Evolutionary conservation across 2,113 vertebrate species (phyloP).

Genomic region (Excalfactoria chinensis): DNA sequence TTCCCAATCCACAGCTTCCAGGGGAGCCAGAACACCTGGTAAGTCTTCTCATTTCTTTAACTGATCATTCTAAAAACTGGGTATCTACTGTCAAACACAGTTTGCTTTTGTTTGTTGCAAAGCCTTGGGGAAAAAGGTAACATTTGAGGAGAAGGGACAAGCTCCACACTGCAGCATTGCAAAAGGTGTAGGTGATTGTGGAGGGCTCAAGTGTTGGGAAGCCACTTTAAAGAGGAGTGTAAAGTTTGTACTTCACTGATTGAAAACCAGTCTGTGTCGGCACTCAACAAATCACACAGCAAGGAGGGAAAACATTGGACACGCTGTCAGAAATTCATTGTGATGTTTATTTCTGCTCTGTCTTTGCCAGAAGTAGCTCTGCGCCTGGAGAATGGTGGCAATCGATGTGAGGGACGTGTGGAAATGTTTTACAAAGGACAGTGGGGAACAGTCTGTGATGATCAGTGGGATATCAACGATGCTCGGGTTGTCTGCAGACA

Average conservation of each 20-base stretch:
- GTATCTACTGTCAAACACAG: background rate
- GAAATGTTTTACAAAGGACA: constrained; percentile 39
- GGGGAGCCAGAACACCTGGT: background rate
- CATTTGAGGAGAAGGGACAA: background rate
- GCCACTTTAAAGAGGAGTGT: background rate
- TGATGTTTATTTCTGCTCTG: background rate
- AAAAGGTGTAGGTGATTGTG: background rate
- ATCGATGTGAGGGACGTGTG: background rate
- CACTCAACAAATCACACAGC: background rate
- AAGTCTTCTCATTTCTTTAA: background rate
- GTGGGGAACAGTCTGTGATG: constrained; percentile 53
- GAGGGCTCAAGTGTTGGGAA: background rate
- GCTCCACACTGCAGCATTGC: too few species aligned
- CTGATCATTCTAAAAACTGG: background rate
- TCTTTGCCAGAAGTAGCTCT: background rate
- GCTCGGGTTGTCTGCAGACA: constrained; percentile 32
- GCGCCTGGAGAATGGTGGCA: background rate
- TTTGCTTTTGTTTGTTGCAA: background rate
- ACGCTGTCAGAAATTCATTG: background rate
- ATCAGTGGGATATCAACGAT: constrained; percentile 46
- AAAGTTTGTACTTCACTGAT: background rate
- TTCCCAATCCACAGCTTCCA: background rate
- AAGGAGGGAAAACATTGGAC: background rate
- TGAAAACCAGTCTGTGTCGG: background rate
- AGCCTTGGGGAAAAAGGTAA: background rate